Evolutionary conservation across 2,888 invertebrate genomes (phyloP), one percentile per base, ranked within the genome.

Genomic region (Phengaris arion): DNA sequence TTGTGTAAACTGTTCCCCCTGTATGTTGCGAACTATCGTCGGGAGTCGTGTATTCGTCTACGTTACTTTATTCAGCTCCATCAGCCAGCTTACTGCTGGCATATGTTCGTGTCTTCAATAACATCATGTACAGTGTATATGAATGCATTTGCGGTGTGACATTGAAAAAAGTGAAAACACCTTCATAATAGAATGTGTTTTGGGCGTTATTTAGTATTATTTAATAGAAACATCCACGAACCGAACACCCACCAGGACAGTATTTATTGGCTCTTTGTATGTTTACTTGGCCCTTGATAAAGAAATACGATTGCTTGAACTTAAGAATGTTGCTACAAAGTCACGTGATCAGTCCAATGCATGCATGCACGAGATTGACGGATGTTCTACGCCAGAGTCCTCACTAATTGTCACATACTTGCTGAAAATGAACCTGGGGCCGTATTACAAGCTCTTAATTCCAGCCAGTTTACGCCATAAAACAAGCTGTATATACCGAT

Each of bases 1-100:
- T 77, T 74, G 52, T 76, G 75, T 76, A 74, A 75, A 77, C 73
- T 75, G 74, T 48, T 52, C 69, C 74, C 55, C 69, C 35, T 35
- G 35, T 35, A 35, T 35, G 75, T 57, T 59, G 52, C 45, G 69
- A 48, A 15, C 22, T 70, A 70, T 75, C 54, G 69, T 55, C 74
- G 46, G 15, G 51, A 69, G 22, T 46, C 69, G 55, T 10, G 57
- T 46, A n/a, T 48, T 35, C 35, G 64, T 64, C 64, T 6, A 35
- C 35, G 35, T 6, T 12, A 12, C 35, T 9, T 12, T 22, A 35
- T 13, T 64, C 35, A 12, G 35, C 64, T 45, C 12, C 64, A 6
- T 13, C 35, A 10, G 59, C 59, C n/a, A n/a, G n/a, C n/a, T n/a
- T n/a, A n/a, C n/a, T n/a, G 57, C 7, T 4, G 9, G 8, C 15